A percentile compares a stretch with the other conserved stretches of the same genome.
These are phyloP conservation scores for Phacellophora camtschatica DNA, from an alignment of 30 jellyfish, hydroid and myxozoan species.

Conservation along the genomic window DNA sequence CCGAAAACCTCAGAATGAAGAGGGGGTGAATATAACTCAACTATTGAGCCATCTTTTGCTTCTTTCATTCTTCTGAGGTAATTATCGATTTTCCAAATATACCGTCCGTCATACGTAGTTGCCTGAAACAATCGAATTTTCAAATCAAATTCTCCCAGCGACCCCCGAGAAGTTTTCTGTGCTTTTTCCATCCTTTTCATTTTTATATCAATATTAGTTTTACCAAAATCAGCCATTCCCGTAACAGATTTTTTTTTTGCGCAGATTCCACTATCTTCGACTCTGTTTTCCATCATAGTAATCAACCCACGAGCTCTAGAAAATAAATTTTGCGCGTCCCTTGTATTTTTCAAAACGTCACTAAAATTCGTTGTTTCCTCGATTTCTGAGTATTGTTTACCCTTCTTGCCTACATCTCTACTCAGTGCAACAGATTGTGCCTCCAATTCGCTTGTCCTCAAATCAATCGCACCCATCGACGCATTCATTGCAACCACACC, in stretches of 20 bases:
- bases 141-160: conserved; percentile 46
- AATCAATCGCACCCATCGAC: background rate
- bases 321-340: background rate
- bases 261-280: background rate
- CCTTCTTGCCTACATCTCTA: background rate
- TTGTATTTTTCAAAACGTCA: background rate
- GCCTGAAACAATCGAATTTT: conserved; percentile 64
- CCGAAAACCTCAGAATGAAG: conserved; percentile 52
- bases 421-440: background rate
- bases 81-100: conserved; percentile 81
- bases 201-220: background rate
- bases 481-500: conserved; percentile 25
- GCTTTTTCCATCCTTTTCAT: conserved; percentile 41
- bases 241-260: background rate
- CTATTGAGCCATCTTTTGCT: conserved; percentile 46
- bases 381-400: background rate
- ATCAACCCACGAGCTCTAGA: background rate
- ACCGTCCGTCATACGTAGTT: conserved; percentile 62
- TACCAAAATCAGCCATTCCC: background rate
- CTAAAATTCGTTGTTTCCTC: background rate
- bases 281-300: background rate
- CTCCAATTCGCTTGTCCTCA: background rate
- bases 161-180: conserved; percentile 12
- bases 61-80: conserved; percentile 57
- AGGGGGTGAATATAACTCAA: conserved; percentile 83